Base-by-base conservation (phyloP, 2,113 vertebrate species). In the Pseudolaguvia tuberculata region DNA sequence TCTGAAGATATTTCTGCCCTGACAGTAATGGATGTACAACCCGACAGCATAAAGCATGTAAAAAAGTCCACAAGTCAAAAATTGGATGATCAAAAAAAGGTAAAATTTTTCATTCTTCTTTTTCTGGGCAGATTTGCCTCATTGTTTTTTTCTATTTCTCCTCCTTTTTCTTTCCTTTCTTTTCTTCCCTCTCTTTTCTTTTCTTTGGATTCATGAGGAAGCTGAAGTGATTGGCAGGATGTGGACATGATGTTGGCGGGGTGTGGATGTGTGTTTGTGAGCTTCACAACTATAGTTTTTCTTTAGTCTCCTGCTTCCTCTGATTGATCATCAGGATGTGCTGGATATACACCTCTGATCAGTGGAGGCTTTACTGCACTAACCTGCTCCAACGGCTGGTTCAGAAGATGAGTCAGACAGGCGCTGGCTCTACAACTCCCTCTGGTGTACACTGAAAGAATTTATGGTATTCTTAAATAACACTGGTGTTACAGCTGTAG, bases 1-100 rank as follows among this genome's bases (percentile, higher is more conserved):
- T 48, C 59, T 89, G 92, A 93, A 93, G 89, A 84, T 18, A 88
- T 87, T 90, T 79, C 65, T 12, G 81, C 89, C 21, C 91, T 86
- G 79, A 86, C 87, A 86, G 85, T 89, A 88, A 99, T 99, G 97
- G 97, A 99, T 93, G 92, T 93, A 93, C 92, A 94, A 88, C 92
- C 91, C 81, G 96, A 98, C 85, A 92, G 91, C 88, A 92, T 83
- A 88, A 97, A 91, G 87, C 95, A 96, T 94, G 93, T 92, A 89
- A 98, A 94, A 89, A 97, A 96, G 92, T 92, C 94, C 72, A 87
- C 95, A 80, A 94, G 93, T 91, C 97, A 99, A 83, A 99, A 99
- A 81, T 89, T 98, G 84, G 97, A 99, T 91, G 97, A 98, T 87
- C 97, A 99, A 85, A 99, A 99, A 79, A 97, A 97, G 95, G 97